A percentile compares a stretch with the other conserved stretches of the same genome.
phyloP scores from a whole-genome alignment of 1,140 invertebrate genomes.

The Leptinotarsa lineolata region DNA sequence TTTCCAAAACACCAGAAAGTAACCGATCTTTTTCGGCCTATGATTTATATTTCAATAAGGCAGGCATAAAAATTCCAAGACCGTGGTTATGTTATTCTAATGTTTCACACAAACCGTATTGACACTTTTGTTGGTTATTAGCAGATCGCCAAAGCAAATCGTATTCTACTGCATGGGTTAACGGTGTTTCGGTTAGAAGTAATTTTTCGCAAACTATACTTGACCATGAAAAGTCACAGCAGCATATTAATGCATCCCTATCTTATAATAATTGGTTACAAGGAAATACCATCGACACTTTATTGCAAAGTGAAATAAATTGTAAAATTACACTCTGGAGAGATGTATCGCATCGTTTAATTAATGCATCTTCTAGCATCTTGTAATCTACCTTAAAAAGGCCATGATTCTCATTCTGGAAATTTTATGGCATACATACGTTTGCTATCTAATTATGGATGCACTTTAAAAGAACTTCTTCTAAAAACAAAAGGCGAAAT shows the following conservation, averaged over 20 bases:
- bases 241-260: constrained; percentile 45
- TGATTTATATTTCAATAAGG: constrained; percentile 47
- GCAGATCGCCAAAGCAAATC: constrained; percentile 49
- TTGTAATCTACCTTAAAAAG: constrained; percentile 26
- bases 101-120: constrained; percentile 48
- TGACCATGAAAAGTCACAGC: constrained; percentile 49
- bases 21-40: constrained; percentile 43
- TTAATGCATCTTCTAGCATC: constrained; percentile 27
- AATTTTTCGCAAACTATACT: constrained; percentile 42
- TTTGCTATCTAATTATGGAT: constrained; percentile 27
- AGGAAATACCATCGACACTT: constrained; percentile 46
- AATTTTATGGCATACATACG: constrained; percentile 21
- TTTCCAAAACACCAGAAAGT: constrained; percentile 44
- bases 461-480: constrained; percentile 33
- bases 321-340: constrained; percentile 27
- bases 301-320: constrained; percentile 28
- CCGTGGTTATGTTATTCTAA: constrained; percentile 46
- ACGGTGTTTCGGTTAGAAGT: constrained; percentile 49
- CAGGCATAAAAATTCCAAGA: constrained; percentile 44
- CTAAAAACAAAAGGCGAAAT: constrained; percentile 32
- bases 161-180: constrained; percentile 49
- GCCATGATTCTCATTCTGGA: constrained; percentile 30
- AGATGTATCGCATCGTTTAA: constrained; percentile 26
- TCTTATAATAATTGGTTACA: constrained; percentile 48
- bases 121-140: constrained; percentile 51